Base-by-base conservation (phyloP, 2,113 vertebrate genomes). In the Arenaria interpres region DNA sequence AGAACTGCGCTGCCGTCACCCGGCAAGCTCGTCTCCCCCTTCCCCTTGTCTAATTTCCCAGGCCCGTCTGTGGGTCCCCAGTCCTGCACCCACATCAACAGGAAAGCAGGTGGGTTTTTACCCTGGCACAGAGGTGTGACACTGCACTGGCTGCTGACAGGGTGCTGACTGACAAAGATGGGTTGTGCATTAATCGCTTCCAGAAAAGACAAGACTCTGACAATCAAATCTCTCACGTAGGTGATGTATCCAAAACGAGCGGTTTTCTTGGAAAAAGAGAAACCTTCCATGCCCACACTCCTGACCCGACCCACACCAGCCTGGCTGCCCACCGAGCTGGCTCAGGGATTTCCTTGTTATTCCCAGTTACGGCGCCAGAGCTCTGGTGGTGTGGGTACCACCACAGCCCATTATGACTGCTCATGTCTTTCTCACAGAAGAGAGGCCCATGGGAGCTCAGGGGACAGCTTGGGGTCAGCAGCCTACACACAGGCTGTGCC, bases 181-280 rank as follows among this genome's bases (percentile, higher is more conserved):
- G 33, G 46, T 8, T 5, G 35, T 32, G 43, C 35, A 7, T 23
- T 14, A 54, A 63, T 3, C 0, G 5, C 68, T 84, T 21, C 64
- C 17, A 35, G 21, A 8, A 53, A 41, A 60, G 14, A 20, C n/a
- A 33, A n/a, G 15, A 7, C 16, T 6, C n/a, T 57, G 68, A 4
- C 12, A 25, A 12, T 4, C 35, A 64, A 39, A 3, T 0, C 24
- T 1, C 21, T 32, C 30, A 2, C 0, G 1, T 6, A 7, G 2
- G 14, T 18, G 16, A 35, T 0, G 1, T 1, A 41, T 3, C 23
- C 78, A 8, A 48, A 33, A 45, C 12, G 4, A 35, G 33, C 0
- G 3, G 43, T 1, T 24, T 8, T 8, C 45, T 4, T 1, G 4
- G 39, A 13, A 67, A 53, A 74, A 33, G 2, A 4, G 28, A 63